Evolutionary conservation across 2,888 invertebrate genomes (phyloP).

Genomic region (Nowickia ferox): DNA sequence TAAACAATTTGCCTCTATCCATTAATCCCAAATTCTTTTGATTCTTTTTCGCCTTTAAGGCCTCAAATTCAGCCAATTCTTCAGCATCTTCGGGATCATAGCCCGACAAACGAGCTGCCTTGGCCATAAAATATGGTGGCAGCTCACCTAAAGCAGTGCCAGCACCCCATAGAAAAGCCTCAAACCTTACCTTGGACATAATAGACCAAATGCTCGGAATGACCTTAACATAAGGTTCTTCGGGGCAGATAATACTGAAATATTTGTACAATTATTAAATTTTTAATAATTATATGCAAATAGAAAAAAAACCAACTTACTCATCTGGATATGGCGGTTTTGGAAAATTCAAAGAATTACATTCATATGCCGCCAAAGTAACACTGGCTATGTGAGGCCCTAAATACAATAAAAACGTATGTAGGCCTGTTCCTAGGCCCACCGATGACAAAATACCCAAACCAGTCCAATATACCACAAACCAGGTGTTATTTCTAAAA

Average conservation of each 20-base stretch:
- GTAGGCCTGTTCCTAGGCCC: slow-evolving; percentile 98
- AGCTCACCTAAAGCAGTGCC: slow-evolving; percentile 99
- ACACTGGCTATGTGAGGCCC: slow-evolving; percentile 99
- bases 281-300: not conserved
- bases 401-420: slow-evolving; percentile 98
- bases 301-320: slow-evolving; percentile 84
- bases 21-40: slow-evolving; percentile 86
- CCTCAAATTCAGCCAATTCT: slow-evolving; percentile 90
- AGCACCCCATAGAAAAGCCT: slow-evolving; percentile 98
- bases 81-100: slow-evolving; percentile 87
- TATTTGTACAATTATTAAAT: slow-evolving; percentile 15
- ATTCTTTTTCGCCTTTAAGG: slow-evolving; percentile 86
- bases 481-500: slow-evolving; percentile 82
- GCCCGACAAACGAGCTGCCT: slow-evolving; percentile 91
- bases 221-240: slow-evolving; percentile 86
- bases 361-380: slow-evolving; percentile 99
- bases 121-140: slow-evolving; percentile 99
- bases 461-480: slow-evolving; percentile 92
- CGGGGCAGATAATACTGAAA: slow-evolving; percentile 94
- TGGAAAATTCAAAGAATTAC: slow-evolving; percentile 96
- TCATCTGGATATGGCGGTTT: slow-evolving; percentile 99
- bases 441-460: slow-evolving; percentile 98
- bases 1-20: slow-evolving; percentile 91
- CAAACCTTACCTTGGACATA: slow-evolving; percentile 96
- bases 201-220: slow-evolving; percentile 94